phyloP scores from a whole-genome alignment of 2,797 vertebrate genomes.

The Picus viridis region DNA sequence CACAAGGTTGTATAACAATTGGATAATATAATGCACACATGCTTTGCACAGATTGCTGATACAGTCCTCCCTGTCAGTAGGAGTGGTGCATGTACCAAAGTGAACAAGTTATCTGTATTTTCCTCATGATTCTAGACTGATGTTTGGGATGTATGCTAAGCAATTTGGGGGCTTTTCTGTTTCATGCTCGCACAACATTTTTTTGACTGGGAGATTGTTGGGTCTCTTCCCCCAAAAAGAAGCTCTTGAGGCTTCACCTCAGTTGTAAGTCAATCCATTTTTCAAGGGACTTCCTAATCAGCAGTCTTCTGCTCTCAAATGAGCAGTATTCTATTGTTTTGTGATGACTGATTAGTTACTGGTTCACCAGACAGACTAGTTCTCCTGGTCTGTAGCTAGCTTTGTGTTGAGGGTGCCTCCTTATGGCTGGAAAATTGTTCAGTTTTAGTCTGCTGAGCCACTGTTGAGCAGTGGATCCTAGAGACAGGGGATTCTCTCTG shows the following conservation, averaged over 20 bases:
- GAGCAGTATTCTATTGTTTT: background rate
- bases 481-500: background rate
- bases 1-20: background rate
- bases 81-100: background rate
- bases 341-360: background rate
- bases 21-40: background rate
- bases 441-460: background rate
- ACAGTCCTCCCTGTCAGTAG: background rate
- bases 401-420: background rate
- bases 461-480: background rate
- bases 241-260: background rate
- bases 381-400: background rate
- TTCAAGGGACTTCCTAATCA: background rate
- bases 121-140: accelerated
- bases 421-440: background rate
- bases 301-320: background rate
- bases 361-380: background rate
- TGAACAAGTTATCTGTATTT: background rate
- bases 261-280: background rate
- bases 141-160: background rate
- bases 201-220: background rate
- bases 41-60: background rate
- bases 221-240: background rate
- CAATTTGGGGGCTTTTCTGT: background rate
- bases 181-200: background rate